These are phyloP conservation scores for Ernsta delagoae DNA, from an alignment of 2,888 invertebrate species.

Conservation along the genomic window DNA sequence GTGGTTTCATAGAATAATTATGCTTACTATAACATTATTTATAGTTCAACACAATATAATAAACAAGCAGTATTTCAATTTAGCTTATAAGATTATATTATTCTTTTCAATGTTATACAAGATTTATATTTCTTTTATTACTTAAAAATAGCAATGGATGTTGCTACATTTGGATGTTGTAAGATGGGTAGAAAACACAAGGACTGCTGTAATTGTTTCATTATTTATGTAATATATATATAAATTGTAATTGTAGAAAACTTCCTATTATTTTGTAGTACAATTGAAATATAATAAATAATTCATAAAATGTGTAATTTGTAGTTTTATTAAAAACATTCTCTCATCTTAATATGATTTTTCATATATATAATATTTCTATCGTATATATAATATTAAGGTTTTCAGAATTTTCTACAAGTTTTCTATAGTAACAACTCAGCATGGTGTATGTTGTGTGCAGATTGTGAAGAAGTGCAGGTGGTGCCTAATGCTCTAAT, in stretches of 20 bases:
- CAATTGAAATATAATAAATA: slow-evolving; percentile 83
- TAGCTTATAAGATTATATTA: slow-evolving; percentile 56
- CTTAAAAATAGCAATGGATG: no score
- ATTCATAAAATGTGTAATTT: slow-evolving; percentile 67
- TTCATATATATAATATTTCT: no score
- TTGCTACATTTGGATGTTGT: slow-evolving; percentile 53
- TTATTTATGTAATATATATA: slow-evolving; percentile 81
- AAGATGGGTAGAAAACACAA: slow-evolving; percentile 58
- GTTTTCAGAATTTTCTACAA: no score
- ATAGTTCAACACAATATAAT: slow-evolving; percentile 65
- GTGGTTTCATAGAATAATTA: slow-evolving; percentile 50
- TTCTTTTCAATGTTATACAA: slow-evolving; percentile 48
- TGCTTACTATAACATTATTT: slow-evolving; percentile 60
- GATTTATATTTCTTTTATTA: no score
- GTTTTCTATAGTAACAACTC: no score
- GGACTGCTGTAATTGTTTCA: slow-evolving; percentile 75
- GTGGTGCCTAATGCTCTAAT: no score
- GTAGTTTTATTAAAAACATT: slow-evolving; percentile 33
- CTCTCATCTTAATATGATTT: no score
- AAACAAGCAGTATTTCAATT: slow-evolving; percentile 79
- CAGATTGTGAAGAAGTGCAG: no score
- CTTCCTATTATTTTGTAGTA: slow-evolving; percentile 86
- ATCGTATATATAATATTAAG: no score
- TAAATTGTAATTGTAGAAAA: slow-evolving; percentile 82
- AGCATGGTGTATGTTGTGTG: no score